Conservation (phyloP, 1,140 invertebrate genomes). For the Rhagoletis zephyria region DNA sequence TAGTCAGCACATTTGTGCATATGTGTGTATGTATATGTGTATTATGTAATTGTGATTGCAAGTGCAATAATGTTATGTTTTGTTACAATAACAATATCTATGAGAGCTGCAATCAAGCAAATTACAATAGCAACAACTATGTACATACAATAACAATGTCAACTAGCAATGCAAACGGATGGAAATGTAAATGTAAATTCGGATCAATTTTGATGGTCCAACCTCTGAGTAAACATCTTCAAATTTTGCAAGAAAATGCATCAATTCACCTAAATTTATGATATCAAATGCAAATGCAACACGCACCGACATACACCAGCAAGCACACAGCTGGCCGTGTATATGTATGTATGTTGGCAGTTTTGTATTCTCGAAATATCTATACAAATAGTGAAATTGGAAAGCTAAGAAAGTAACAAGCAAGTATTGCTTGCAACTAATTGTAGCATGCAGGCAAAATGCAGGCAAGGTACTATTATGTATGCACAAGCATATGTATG, state of each 20-base stretch:
- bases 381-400: conserved; percentile 47
- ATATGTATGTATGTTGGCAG: too few relatives aligned
- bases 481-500: background rate
- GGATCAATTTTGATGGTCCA: conserved; percentile 25
- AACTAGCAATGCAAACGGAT: background rate
- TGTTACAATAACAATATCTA: conserved; percentile 42
- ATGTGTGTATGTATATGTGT: background rate
- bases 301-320: background rate
- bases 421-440: conserved; percentile 50
- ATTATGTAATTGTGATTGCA: conserved; percentile 28
- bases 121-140: background rate
- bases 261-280: conserved; percentile 52
- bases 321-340: background rate
- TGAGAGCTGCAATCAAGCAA: background rate
- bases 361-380: background rate
- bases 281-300: conserved; percentile 51
- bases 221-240: conserved; percentile 41
- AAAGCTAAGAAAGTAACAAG: conserved; percentile 44
- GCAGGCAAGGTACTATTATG: background rate
- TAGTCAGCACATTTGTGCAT: background rate
- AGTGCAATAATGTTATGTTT: conserved; percentile 49
- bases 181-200: too few relatives aligned
- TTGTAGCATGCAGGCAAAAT: conserved; percentile 11
- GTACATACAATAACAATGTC: background rate
- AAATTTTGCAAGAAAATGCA: conserved; percentile 51